A percentile compares a stretch with the other conserved stretches of the same genome.
Evolutionary conservation across 2,797 vertebrate genomes (phyloP).

Genomic region (Myotis pilosus): DNA sequence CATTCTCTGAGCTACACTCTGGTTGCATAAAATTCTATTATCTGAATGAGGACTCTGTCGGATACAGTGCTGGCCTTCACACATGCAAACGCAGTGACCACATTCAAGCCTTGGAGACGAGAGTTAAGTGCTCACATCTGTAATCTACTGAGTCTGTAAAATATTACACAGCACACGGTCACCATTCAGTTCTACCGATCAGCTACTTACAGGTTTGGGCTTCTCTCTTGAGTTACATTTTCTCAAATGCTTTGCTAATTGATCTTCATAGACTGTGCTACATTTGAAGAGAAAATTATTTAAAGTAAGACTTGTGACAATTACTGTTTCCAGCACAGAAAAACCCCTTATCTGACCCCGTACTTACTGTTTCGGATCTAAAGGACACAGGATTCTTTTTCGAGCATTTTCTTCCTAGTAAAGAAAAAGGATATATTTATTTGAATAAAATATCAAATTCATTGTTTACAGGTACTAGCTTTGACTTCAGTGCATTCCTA

Average conservation of each 20-base stretch:
- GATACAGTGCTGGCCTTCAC: not conserved
- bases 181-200: not conserved
- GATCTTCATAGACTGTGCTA: slow-evolving; percentile 95
- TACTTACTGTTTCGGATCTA: slow-evolving; percentile 97
- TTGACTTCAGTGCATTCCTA: slow-evolving; percentile 13
- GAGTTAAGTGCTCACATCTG: not conserved
- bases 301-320: slow-evolving; percentile 31
- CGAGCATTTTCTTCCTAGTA: slow-evolving; percentile 84
- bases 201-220: slow-evolving; percentile 91
- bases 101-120: not conserved
- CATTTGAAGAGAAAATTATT: slow-evolving; percentile 69
- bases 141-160: not conserved
- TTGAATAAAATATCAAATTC: slow-evolving; percentile 32
- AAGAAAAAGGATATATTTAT: slow-evolving; percentile 39
- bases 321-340: slow-evolving; percentile 23
- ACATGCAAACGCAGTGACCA: not conserved
- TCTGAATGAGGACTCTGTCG: not conserved
- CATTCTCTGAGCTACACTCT: not conserved
- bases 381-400: slow-evolving; percentile 92
- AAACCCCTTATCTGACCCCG: not conserved
- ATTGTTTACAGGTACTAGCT: not conserved
- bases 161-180: not conserved
- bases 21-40: not conserved
- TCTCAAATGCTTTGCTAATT: slow-evolving; percentile 93
- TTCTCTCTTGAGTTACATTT: slow-evolving; percentile 97